Conservation (phyloP, 2,113 vertebrate genomes). For the Pangasianodon gigas region DNA sequence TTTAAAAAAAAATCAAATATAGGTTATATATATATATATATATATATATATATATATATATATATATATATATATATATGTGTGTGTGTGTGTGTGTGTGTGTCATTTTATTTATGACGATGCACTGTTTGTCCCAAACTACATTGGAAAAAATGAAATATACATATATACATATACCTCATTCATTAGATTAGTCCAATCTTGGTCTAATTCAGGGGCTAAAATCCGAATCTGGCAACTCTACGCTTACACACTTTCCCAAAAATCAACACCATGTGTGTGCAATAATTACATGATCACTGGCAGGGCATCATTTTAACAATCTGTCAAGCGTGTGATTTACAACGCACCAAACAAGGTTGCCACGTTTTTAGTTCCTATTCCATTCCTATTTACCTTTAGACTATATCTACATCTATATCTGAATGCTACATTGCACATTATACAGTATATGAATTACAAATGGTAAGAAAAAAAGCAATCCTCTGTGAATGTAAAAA, state of each 20-base stretch:
- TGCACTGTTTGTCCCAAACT: background rate
- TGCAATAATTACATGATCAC: slow-evolving; percentile 6
- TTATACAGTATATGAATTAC: background rate
- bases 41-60: background rate
- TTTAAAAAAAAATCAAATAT: background rate
- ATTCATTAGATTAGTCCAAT: background rate
- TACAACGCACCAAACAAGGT: background rate
- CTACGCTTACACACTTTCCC: background rate
- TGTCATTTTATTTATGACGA: background rate
- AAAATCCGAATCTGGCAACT: background rate
- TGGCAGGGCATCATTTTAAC: slow-evolving; percentile 1
- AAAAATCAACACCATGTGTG: background rate
- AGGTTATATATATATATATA: background rate
- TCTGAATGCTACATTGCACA: background rate
- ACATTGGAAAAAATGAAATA: background rate
- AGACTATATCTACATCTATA: background rate
- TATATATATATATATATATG: background rate
- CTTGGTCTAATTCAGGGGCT: background rate
- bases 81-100: no score
- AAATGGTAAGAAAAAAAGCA: background rate
- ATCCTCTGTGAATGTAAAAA: no score
- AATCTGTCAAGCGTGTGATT: slow-evolving; percentile 1
- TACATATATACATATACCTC: background rate
- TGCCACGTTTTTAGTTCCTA: background rate
- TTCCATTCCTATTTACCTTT: no score